Conservation (phyloP, 2,113 vertebrate species). For the Mionectes macconnelli region DNA sequence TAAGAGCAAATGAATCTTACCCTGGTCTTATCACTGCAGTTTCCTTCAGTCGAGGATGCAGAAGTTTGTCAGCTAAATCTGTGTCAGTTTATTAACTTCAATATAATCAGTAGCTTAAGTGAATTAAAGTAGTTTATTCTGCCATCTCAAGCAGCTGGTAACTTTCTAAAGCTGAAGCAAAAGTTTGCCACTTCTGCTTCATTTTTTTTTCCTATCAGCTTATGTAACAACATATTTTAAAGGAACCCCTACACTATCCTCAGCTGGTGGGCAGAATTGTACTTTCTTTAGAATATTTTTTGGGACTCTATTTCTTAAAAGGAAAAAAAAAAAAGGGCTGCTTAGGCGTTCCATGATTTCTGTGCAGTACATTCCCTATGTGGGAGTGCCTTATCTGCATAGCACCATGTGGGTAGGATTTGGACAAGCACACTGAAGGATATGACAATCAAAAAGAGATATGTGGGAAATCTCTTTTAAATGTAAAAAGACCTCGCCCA, state of each 20-base stretch:
- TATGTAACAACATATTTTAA: constrained; percentile 12
- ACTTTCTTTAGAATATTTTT: constrained; percentile 11
- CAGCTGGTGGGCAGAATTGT: constrained; percentile 21
- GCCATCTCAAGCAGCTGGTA: background rate
- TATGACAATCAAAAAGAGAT: constrained; percentile 55
- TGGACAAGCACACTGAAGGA: constrained; percentile 55
- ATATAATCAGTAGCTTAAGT: background rate
- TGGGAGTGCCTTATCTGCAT: constrained; percentile 68
- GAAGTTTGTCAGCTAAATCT: background rate
- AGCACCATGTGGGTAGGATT: constrained; percentile 61
- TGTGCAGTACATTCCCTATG: constrained; percentile 61
- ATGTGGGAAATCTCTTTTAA: constrained; percentile 66
- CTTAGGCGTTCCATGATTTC: constrained; percentile 37
- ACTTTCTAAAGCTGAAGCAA: background rate
- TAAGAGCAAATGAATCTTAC: background rate
- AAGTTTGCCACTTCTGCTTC: background rate
- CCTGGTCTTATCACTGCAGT: background rate
- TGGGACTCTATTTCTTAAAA: constrained; percentile 21
- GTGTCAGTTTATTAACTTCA: background rate
- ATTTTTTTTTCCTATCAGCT: background rate
- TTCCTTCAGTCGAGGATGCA: background rate
- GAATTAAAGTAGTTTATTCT: background rate
- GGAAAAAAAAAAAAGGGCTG: background rate
- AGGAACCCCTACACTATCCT: constrained; percentile 17
- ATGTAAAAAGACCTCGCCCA: background rate